Evolutionary conservation across 2,888 invertebrate genomes (phyloP).

Genomic region (Lingula anatina): DNA sequence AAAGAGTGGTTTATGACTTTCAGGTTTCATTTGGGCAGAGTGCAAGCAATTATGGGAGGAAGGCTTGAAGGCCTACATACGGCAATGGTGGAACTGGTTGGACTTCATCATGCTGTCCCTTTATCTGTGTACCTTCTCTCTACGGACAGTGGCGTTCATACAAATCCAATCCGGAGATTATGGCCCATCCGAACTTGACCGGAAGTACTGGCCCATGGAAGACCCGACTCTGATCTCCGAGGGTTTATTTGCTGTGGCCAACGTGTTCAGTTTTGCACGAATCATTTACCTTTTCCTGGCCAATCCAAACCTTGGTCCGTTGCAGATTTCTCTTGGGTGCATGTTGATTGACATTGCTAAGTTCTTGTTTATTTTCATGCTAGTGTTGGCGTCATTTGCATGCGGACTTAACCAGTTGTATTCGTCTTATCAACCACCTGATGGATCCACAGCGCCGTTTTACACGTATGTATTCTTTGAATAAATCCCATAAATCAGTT

Average conservation of each 20-base stretch:
- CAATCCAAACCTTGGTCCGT: constrained; percentile 57
- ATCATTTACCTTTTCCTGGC: constrained; percentile 59
- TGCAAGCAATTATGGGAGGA: constrained; percentile 61
- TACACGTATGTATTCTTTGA: constrained; percentile 43
- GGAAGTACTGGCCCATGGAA: constrained; percentile 55
- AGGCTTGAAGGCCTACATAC: constrained; percentile 56
- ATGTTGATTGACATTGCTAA: constrained; percentile 60
- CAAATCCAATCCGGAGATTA: constrained; percentile 45
- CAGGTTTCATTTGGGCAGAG: constrained; percentile 58
- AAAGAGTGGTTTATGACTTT: too few species aligned
- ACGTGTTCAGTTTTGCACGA: constrained; percentile 58
- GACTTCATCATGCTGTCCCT: constrained; percentile 59
- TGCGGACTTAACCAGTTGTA: constrained; percentile 69
- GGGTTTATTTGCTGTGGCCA: constrained; percentile 58
- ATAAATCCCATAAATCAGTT: too few species aligned
- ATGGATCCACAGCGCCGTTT: constrained; percentile 24
- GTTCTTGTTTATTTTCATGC: constrained; percentile 56
- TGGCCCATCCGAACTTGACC: constrained; percentile 44
- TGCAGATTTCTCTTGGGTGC: constrained; percentile 57
- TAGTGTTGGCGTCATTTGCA: constrained; percentile 55
- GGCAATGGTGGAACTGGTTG: constrained; percentile 61
- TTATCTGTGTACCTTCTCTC: constrained; percentile 56
- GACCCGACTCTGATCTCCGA: constrained; percentile 58
- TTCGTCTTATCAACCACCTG: constrained; percentile 54
- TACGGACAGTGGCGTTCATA: constrained; percentile 52